Conservation (phyloP, 2,113 vertebrate species). For the Calypte anna region DNA sequence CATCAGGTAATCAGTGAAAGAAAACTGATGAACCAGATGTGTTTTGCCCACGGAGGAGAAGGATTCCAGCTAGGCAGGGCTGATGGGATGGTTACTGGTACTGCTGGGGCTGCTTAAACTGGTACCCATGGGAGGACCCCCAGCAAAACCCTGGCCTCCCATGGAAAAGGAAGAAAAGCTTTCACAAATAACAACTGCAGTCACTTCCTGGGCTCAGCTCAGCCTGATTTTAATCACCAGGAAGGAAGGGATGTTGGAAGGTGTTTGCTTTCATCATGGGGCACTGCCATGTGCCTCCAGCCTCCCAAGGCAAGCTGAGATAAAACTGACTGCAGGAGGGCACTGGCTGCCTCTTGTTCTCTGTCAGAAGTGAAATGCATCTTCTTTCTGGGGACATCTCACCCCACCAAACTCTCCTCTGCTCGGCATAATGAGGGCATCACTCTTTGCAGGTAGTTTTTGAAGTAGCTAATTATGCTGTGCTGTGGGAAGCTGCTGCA, state of each 20-base stretch:
- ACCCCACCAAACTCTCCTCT: background rate
- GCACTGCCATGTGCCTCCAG: background rate
- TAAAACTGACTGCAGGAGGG: background rate
- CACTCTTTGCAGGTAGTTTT: conserved; percentile 49
- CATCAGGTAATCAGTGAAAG: background rate
- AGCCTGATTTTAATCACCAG: background rate
- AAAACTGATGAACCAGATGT: background rate
- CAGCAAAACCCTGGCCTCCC: background rate
- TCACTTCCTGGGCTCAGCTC: background rate
- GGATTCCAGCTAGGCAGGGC: background rate
- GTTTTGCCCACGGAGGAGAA: background rate
- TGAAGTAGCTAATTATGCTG: conserved; percentile 59
- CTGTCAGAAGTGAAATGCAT: background rate
- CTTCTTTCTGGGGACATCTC: conserved; percentile 15
- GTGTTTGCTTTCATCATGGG: conserved; percentile 21
- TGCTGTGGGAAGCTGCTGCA: conserved; percentile 33
- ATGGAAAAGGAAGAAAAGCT: background rate
- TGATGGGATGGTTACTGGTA: too few species aligned
- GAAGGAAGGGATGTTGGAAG: background rate
- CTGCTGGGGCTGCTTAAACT: background rate
- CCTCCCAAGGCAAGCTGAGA: background rate
- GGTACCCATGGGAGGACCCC: background rate
- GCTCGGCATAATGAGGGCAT: conserved; percentile 56
- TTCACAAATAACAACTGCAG: background rate
- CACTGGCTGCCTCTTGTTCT: background rate